Conservation (phyloP, 2,888 invertebrate species). For the Hedya salicella region DNA sequence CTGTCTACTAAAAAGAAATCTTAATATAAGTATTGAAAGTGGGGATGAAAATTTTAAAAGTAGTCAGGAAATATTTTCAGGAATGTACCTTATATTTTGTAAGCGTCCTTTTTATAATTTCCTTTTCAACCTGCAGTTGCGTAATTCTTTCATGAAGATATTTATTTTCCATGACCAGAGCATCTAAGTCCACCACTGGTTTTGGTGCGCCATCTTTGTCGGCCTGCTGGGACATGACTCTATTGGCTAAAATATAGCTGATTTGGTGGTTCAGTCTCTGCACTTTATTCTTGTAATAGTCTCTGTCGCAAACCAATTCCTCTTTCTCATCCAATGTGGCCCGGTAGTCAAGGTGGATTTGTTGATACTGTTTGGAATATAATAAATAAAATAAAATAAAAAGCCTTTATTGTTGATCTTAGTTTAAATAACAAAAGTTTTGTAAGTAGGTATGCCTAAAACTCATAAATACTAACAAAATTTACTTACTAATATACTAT, state of each 20-base stretch:
- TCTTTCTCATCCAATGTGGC: slow-evolving; percentile 93
- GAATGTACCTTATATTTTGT: slow-evolving; percentile 93
- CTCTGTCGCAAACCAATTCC: slow-evolving; percentile 91
- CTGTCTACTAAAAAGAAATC: no score
- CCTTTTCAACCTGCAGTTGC: slow-evolving; percentile 91
- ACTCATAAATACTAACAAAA: no score
- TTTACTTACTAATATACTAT: no score
- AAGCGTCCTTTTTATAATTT: slow-evolving; percentile 89
- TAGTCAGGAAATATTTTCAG: slow-evolving; percentile 44
- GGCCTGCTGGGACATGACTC: slow-evolving; percentile 63
- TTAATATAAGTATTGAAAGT: no score
- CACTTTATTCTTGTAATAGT: slow-evolving; percentile 93
- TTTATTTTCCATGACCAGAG: slow-evolving; percentile 92
- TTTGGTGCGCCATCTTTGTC: slow-evolving; percentile 65
- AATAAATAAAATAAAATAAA: background rate
- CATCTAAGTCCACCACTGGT: slow-evolving; percentile 90
- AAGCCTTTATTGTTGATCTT: no score
- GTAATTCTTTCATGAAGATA: slow-evolving; percentile 92
- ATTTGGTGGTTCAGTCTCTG: slow-evolving; percentile 93
- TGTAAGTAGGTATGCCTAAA: no score
- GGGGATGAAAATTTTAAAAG: no score
- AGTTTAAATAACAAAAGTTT: no score
- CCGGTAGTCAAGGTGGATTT: slow-evolving; percentile 90
- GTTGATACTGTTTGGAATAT: slow-evolving; percentile 84
- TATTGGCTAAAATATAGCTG: slow-evolving; percentile 86